phyloP scores from a whole-genome alignment of 2,113 vertebrate species.

The Myotis yumanensis region DNA sequence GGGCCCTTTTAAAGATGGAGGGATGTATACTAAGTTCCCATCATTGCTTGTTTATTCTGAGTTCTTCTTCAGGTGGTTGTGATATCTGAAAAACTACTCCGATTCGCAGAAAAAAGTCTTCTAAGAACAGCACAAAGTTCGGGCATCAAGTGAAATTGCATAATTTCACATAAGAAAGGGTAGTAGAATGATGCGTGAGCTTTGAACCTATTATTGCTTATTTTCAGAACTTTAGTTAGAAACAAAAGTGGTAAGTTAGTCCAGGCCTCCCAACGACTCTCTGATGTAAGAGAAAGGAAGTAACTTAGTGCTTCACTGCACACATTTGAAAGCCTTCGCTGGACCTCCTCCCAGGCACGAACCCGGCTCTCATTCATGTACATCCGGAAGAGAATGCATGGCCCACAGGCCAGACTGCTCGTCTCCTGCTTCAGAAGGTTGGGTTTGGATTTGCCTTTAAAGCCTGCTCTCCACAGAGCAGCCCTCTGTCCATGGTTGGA shows the following conservation, averaged over 20 bases:
- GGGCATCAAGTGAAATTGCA: constrained; percentile 99
- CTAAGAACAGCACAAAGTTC: constrained; percentile 95
- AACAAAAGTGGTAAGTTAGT: constrained; percentile 97
- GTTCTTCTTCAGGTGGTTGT: constrained; percentile 85
- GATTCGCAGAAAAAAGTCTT: constrained; percentile 95
- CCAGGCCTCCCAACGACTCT: constrained; percentile 98
- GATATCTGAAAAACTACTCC: constrained; percentile 96
- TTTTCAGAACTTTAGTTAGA: constrained; percentile 98
- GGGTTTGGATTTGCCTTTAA: constrained; percentile 99
- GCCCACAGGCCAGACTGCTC: constrained; percentile 95
- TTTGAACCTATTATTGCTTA: constrained; percentile 97
- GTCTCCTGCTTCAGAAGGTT: constrained; percentile 99
- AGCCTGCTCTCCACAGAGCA: constrained; percentile 97
- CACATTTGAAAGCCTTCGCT: constrained; percentile 93
- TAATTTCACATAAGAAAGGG: constrained; percentile 96
- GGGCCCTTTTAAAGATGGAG: constrained; percentile 77
- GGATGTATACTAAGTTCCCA: constrained; percentile 46
- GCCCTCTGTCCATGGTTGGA: constrained; percentile 98
- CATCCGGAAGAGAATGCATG: constrained; percentile 99
- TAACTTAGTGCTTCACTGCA: constrained; percentile 98
- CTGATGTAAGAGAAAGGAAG: constrained; percentile 96
- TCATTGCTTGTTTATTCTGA: constrained; percentile 83
- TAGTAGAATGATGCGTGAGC: constrained; percentile 97
- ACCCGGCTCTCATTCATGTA: constrained; percentile 93
- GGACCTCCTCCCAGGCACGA: constrained; percentile 95